phyloP scores from a whole-genome alignment of 2,113 vertebrate genomes.

The Marcusenius ussheri region DNA sequence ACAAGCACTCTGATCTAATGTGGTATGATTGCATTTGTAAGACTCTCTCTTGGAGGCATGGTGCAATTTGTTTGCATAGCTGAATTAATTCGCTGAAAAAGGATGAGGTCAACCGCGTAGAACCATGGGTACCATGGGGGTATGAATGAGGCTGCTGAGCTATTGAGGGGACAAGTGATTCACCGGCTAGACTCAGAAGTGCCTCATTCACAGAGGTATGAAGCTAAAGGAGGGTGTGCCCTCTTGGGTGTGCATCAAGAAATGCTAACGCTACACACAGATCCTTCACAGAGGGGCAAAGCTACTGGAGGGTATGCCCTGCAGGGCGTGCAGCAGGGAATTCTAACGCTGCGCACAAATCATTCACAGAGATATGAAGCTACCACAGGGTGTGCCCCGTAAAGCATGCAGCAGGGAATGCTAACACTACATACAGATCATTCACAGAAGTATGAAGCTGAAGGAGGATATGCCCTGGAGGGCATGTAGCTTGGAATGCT shows the following conservation, averaged over 20 bases:
- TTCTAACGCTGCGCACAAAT: not conserved
- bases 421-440: not conserved
- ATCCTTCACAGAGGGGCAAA: not conserved
- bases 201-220: not conserved
- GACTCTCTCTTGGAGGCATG: not conserved
- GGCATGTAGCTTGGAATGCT: not conserved
- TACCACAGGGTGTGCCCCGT: not conserved
- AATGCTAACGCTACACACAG: not conserved
- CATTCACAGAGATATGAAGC: not conserved
- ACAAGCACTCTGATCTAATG: not conserved
- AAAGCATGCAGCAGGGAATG: not conserved
- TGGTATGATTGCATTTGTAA: not conserved
- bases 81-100: not conserved
- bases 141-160: not conserved
- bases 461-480: not conserved
- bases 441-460: not conserved
- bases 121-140: not conserved
- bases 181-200: not conserved
- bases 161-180: not conserved
- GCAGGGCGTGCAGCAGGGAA: not conserved
- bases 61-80: not conserved
- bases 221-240: not conserved
- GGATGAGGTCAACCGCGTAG: not conserved
- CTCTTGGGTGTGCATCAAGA: not conserved
- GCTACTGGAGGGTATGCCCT: not conserved